Evolutionary conservation across 2,113 vertebrate genomes (phyloP).

Genomic region (Micromys minutus): DNA sequence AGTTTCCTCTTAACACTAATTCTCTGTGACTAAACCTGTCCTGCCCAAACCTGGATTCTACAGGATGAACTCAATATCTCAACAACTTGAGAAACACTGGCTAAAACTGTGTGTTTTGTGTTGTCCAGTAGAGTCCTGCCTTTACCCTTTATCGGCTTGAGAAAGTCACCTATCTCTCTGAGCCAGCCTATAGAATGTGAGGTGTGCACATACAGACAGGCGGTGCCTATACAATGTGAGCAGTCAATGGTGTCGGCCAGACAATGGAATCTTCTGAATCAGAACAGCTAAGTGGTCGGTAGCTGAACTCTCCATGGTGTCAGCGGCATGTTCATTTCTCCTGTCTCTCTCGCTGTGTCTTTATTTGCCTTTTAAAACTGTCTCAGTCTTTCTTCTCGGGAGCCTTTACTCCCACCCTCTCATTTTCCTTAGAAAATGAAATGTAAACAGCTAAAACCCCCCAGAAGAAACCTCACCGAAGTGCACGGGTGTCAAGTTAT

Average conservation of each 20-base stretch:
- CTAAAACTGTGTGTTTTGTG: neutral
- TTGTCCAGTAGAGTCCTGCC: neutral
- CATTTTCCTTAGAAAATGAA: conserved; percentile 37
- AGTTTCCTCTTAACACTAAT: neutral
- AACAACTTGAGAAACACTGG: neutral
- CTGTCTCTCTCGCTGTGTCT: neutral
- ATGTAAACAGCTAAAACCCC: conserved; percentile 8
- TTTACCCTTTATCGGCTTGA: neutral
- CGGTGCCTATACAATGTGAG: neutral
- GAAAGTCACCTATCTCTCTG: neutral
- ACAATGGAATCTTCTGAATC: conserved; percentile 4
- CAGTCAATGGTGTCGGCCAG: neutral
- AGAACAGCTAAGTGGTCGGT: neutral
- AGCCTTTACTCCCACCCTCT: neutral
- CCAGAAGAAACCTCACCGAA: neutral
- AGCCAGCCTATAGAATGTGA: neutral
- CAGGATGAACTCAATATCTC: neutral
- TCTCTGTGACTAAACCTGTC: neutral
- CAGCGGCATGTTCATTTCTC: neutral
- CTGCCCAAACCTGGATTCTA: neutral
- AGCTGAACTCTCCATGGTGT: neutral
- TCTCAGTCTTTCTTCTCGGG: neutral
- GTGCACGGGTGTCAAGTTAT: neutral
- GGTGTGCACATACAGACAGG: neutral
- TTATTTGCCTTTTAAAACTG: neutral